A percentile compares a stretch with the other conserved stretches of the same genome.
phyloP scores from a whole-genome alignment of 64 coral and sea anemone species.

The Orbicella faveolata region DNA sequence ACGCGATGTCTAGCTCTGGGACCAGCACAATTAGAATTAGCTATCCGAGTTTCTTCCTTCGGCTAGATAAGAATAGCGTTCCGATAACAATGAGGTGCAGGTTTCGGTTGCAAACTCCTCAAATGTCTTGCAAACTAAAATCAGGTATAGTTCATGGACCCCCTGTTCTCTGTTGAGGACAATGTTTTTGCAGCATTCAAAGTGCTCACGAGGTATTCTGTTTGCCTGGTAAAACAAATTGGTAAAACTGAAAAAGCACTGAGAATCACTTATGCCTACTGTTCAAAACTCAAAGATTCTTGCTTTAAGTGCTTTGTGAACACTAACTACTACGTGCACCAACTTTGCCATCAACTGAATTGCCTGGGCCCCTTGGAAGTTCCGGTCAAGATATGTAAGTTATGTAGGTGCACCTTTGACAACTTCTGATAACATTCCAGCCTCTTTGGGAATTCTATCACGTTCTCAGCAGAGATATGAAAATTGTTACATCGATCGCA shows the following conservation, averaged over 20 bases:
- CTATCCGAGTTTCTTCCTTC: not conserved
- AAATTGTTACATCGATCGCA: not conserved
- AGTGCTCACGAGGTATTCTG: too few species aligned
- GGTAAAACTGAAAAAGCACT: too few species aligned
- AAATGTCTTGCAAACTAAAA: too few species aligned
- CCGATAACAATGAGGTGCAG: not conserved
- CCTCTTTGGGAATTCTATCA: not conserved
- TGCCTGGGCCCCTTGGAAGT: slow-evolving; percentile 23
- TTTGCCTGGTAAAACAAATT: too few species aligned
- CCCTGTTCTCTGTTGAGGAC: too few species aligned
- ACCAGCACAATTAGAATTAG: not conserved
- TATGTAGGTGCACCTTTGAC: not conserved
- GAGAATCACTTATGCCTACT: too few species aligned
- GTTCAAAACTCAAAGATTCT: too few species aligned
- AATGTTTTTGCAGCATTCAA: too few species aligned
- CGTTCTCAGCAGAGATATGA: not conserved
- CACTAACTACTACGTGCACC: not conserved
- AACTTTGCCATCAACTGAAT: not conserved
- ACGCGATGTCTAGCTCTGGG: not conserved
- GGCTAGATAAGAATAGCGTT: not conserved
- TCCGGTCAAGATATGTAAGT: slow-evolving; percentile 25
- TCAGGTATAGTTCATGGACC: too few species aligned
- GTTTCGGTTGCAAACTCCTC: too few species aligned
- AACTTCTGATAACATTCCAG: not conserved
- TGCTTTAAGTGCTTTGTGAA: not conserved